phyloP scores from a whole-genome alignment of 2,113 vertebrate species.

The Geococcyx californianus region DNA sequence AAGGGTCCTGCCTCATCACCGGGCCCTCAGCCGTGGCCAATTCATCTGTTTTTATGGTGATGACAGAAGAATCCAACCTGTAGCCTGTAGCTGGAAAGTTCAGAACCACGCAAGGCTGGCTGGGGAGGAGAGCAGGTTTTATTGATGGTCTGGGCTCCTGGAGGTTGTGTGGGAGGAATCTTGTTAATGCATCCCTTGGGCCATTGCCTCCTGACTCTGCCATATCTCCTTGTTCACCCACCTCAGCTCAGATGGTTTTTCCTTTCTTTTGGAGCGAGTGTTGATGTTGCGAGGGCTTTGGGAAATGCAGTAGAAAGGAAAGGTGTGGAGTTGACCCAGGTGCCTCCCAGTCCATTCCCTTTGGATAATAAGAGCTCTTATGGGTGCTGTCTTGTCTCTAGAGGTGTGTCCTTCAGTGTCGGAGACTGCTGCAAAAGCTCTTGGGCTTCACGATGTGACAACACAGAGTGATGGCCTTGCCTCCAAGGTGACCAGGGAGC shows the following conservation, averaged over 20 bases:
- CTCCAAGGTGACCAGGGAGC: slow-evolving; percentile 3
- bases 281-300: not conserved
- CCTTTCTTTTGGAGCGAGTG: not conserved
- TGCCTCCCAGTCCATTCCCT: not conserved
- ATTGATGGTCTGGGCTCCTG: slow-evolving; percentile 43
- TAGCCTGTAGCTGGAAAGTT: slow-evolving; percentile 25
- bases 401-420: accelerated
- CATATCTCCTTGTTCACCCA: not conserved
- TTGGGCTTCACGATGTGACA: not conserved
- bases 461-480: not conserved
- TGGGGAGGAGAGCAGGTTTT: slow-evolving; percentile 31
- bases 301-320: not conserved
- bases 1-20: slow-evolving; percentile 9
- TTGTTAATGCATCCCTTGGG: slow-evolving; percentile 37
- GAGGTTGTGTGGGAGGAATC: slow-evolving; percentile 35
- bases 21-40: not conserved
- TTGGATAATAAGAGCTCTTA: not conserved
- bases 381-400: not conserved
- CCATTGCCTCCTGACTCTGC: slow-evolving; percentile 4
- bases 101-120: not conserved
- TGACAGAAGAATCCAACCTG: slow-evolving; percentile 41
- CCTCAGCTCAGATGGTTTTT: accelerated
- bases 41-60: slow-evolving; percentile 35
- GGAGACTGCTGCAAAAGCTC: not conserved
- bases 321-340: not conserved